Percentiles rank a stretch among this genome's conserved stretches.
Conservation (phyloP, 2,113 vertebrate genomes). For the Thunnus thynnus region DNA sequence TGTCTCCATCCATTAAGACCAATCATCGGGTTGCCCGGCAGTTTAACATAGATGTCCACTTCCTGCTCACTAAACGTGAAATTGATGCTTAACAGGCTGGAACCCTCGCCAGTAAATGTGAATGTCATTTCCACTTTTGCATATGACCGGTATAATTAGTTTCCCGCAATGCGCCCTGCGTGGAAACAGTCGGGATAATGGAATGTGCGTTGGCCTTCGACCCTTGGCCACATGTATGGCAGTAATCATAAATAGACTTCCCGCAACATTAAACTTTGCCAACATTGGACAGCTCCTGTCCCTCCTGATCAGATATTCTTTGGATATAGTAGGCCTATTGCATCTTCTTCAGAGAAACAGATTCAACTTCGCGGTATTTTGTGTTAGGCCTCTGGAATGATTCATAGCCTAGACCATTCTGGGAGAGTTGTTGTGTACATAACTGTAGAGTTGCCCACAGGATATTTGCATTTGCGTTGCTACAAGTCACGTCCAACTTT, state of each 20-base stretch:
- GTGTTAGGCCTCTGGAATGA: not conserved
- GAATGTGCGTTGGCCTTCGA: constrained; percentile 50
- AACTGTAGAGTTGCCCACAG: no score
- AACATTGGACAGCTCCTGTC: not conserved
- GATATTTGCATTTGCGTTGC: not conserved
- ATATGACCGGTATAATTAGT: constrained; percentile 71
- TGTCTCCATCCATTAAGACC: constrained; percentile 56
- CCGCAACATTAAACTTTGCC: constrained; percentile 36
- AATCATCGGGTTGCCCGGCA: constrained; percentile 50
- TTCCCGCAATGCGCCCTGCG: constrained; percentile 44
- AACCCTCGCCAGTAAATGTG: constrained; percentile 67
- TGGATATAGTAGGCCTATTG: not conserved
- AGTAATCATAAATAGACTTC: constrained; percentile 53
- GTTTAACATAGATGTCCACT: constrained; percentile 70
- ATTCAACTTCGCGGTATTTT: not conserved
- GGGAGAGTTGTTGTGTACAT: not conserved
- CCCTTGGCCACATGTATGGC: constrained; percentile 21
- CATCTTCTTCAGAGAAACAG: not conserved
- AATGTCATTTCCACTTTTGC: constrained; percentile 73
- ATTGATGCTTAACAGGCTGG: constrained; percentile 76
- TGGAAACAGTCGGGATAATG: constrained; percentile 48
- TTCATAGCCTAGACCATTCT: not conserved
- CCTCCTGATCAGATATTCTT: not conserved
- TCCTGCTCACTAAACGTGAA: constrained; percentile 77
- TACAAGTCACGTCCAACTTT: not conserved